Conservation (phyloP, 2,888 invertebrate genomes). For the Nephrotoma guestfalica region DNA sequence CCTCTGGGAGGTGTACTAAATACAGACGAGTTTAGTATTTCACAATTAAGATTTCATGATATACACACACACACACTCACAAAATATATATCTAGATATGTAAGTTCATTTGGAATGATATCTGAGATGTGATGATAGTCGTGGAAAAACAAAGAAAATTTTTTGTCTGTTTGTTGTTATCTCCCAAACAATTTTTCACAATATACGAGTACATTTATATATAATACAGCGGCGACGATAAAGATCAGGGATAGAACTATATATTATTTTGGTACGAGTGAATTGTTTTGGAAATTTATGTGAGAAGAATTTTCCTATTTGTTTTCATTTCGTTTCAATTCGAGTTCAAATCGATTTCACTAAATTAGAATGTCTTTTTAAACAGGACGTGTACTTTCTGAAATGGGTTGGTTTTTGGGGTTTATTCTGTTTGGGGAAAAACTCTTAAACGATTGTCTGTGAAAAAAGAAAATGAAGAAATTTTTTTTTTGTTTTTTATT, state of each 20-base stretch:
- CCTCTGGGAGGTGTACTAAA: background rate
- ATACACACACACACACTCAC: background rate
- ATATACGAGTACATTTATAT: background rate
- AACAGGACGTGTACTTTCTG: background rate
- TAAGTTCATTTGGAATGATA: background rate
- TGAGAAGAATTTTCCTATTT: background rate
- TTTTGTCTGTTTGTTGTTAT: background rate
- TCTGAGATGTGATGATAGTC: background rate
- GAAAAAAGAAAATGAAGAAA: background rate
- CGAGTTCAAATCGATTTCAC: background rate
- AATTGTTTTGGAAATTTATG: background rate
- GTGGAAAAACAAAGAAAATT: background rate
- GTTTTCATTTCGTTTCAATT: background rate
- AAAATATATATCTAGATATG: background rate
- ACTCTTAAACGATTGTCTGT: background rate
- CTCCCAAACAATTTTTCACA: background rate
- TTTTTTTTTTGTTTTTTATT: background rate
- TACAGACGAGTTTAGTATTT: background rate
- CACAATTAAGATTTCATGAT: background rate
- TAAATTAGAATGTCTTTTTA: background rate
- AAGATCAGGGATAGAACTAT: background rate
- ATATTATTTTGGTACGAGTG: background rate
- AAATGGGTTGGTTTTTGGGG: background rate
- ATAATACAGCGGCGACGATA: background rate
- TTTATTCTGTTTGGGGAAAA: background rate